Evolutionary conservation across 2,797 vertebrate species (phyloP).

Genomic region (Tarsius wallacei): DNA sequence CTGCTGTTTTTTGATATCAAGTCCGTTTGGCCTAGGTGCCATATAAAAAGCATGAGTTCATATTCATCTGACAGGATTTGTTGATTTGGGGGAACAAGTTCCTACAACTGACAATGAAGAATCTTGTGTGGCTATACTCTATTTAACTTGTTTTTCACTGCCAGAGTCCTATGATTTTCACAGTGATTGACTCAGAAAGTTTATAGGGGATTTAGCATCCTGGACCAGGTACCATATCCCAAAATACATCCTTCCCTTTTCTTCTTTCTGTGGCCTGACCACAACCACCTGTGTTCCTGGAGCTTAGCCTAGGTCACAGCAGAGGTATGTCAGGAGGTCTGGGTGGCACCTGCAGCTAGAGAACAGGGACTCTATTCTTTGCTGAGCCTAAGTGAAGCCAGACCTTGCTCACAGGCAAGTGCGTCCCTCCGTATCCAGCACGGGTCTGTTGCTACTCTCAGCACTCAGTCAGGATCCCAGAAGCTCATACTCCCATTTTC

Average conservation of each 20-base stretch:
- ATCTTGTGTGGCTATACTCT: neutral
- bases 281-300: neutral
- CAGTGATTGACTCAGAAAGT: neutral
- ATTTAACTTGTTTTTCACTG: neutral
- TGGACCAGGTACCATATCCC: neutral
- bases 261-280: neutral
- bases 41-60: neutral
- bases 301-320: neutral
- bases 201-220: neutral
- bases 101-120: neutral
- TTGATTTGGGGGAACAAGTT: neutral
- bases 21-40: neutral
- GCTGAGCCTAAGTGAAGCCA: neutral
- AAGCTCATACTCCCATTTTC: neutral
- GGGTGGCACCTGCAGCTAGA: neutral
- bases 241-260: neutral
- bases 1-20: neutral
- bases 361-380: neutral
- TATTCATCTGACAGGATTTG: neutral
- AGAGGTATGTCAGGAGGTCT: neutral
- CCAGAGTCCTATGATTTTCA: neutral
- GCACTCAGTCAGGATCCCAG: neutral
- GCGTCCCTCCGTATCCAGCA: neutral
- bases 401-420: neutral
- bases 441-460: neutral